Conservation (phyloP, 2,888 invertebrate genomes). For the Tinea semifulvella region DNA sequence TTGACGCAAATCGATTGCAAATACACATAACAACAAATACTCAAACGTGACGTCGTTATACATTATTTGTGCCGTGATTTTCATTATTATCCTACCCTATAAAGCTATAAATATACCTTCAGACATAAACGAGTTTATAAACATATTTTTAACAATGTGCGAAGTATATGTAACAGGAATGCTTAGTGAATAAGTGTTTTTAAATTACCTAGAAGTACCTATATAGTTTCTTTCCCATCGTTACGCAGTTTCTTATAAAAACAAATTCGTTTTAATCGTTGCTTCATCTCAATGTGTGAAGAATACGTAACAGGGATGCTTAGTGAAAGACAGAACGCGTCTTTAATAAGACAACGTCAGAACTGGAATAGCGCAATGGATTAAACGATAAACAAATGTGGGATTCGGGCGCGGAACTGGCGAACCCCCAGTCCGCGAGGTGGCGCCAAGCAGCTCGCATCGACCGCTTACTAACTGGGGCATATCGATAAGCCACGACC, state of each 20-base stretch:
- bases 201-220: too few relatives aligned
- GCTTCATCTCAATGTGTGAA: background rate
- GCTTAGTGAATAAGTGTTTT: too few relatives aligned
- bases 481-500: constrained; percentile 58
- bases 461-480: constrained; percentile 55
- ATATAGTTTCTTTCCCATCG: too few relatives aligned
- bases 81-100: background rate
- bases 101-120: too few relatives aligned
- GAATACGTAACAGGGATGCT: background rate
- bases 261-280: too few relatives aligned
- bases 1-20: background rate
- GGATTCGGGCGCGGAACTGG: constrained; percentile 52
- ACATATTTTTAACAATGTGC: too few relatives aligned
- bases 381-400: constrained; percentile 67
- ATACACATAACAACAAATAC: background rate
- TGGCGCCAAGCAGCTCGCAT: constrained; percentile 61
- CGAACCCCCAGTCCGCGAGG: constrained; percentile 57
- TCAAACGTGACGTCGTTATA: background rate
- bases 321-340: constrained; percentile 29
- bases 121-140: too few relatives aligned
- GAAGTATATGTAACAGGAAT: too few relatives aligned
- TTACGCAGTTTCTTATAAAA: too few relatives aligned
- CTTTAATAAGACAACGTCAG: constrained; percentile 54
- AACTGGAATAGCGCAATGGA: constrained; percentile 60
- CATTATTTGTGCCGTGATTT: constrained; percentile 1